phyloP scores from a whole-genome alignment of 2,113 vertebrate genomes.

The Mastomys coucha region DNA sequence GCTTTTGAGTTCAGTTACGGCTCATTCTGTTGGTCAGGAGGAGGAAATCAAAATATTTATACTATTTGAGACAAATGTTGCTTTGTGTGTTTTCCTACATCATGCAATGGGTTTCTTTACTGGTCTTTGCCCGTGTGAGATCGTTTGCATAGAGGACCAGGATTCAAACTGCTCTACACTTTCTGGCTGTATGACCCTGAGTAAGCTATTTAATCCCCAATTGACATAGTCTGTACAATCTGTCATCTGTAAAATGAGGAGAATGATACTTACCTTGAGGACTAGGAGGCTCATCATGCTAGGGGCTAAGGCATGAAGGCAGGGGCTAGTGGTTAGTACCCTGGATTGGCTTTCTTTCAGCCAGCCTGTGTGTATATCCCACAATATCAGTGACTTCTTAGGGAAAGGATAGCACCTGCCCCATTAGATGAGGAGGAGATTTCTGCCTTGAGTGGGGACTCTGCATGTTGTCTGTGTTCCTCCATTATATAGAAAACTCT shows the following conservation, averaged over 20 bases:
- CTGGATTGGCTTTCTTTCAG: background rate
- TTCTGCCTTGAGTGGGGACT: background rate
- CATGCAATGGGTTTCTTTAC: background rate
- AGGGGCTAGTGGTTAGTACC: too few species aligned
- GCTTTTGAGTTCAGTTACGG: background rate
- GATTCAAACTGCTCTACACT: conserved; percentile 43
- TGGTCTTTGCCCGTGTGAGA: background rate
- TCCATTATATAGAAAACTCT: background rate
- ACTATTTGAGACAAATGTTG: background rate
- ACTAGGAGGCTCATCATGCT: background rate
- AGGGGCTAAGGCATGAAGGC: background rate
- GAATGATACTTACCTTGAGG: conserved; percentile 74
- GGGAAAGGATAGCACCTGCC: background rate
- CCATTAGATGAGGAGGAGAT: background rate
- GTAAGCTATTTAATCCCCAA: background rate
- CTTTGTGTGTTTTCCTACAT: conserved; percentile 28
- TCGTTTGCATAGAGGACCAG: background rate
- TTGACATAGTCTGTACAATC: background rate
- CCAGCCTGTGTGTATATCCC: background rate
- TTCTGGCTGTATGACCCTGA: conserved; percentile 49
- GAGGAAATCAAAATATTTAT: background rate
- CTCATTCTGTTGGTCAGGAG: conserved; percentile 1
- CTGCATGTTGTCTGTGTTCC: background rate
- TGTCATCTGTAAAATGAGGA: conserved; percentile 64
- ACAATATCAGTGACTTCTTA: background rate